Base-by-base conservation (phyloP, 2,797 vertebrate genomes). In the Darevskia mixta region DNA sequence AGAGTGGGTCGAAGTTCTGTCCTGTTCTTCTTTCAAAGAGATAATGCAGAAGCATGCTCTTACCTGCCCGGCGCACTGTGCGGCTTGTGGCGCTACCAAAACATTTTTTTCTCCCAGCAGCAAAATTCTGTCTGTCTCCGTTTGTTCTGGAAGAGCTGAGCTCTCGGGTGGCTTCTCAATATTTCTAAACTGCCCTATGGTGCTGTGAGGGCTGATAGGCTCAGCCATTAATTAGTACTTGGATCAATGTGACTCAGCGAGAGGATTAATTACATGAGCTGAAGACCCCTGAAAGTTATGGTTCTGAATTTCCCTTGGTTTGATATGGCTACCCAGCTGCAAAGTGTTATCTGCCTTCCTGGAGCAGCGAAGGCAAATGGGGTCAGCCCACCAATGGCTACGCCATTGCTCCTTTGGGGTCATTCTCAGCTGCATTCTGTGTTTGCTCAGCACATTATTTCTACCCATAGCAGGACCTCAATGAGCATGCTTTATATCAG, bases 1-100 rank as follows among this genome's bases (percentile, higher is more conserved):
- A 96, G 96, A 95, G 95, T 96, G 93, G 97, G 95, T 97, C 97
- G 97, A 98, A 98, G 98, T 97, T 98, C 96, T 95, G 97, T 97
- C 97, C 97, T 96, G 94, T 94, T 97, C 97, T 96, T 96, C 96
- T 97, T 96, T 97, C 96, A 97, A 98, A 98, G 97, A 97, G 96
- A 96, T 97, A 96, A 97, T 97, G 97, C 97, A 97, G 96, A 96
- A 97, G 97, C 94, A 96, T 98, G 94, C 95, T 97, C 97, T 15
- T 96, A 95, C 95, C 95, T 94, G 95, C 92, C 92, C 88, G 43
- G 96, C 86, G 77, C 9, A 96, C 91, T 29, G 90, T 66, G 41
- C 82, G 79, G 91, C 9, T 3, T n/a, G 32, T 11, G 3, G 91
- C 90, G 92, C 93, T 90, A 92, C 94, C 94, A 91, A 95, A 95